Evolutionary conservation across 2,797 vertebrate genomes (phyloP).

Genomic region (Pogonophryne albipinna): DNA sequence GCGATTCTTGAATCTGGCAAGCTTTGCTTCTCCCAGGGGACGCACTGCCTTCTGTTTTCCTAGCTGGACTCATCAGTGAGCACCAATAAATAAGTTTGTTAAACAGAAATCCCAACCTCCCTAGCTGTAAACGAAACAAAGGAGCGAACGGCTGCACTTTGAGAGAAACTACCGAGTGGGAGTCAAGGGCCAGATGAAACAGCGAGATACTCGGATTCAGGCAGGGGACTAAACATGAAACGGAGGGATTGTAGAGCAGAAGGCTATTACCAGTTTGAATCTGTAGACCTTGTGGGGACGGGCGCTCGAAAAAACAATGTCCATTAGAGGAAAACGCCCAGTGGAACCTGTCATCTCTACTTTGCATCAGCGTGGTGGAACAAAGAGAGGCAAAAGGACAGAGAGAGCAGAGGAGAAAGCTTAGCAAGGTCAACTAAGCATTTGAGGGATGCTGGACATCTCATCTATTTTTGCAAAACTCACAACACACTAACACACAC

Average conservation of each 20-base stretch:
- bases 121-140: conserved; percentile 52
- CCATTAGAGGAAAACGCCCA: conserved; percentile 63
- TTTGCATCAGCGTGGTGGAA: conserved; percentile 61
- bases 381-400: conserved; percentile 59
- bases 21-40: conserved; percentile 53
- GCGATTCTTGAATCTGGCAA: conserved; percentile 58
- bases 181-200: conserved; percentile 45
- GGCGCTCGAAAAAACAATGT: conserved; percentile 8
- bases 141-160: conserved; percentile 39
- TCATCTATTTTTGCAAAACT: conserved; percentile 49
- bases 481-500: conserved; percentile 7
- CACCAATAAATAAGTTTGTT: conserved; percentile 73
- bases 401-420: conserved; percentile 37
- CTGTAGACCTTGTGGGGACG: conserved; percentile 36
- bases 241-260: conserved; percentile 18
- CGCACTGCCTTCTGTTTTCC: conserved; percentile 52
- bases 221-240: conserved; percentile 18
- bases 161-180: conserved; percentile 31
- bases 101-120: conserved; percentile 61
- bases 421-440: conserved; percentile 75
- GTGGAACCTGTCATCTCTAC: conserved; percentile 65
- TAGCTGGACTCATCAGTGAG: conserved; percentile 50
- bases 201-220: conserved; percentile 23
- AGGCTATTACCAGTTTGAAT: conserved; percentile 49
- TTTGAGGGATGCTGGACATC: conserved; percentile 68